Base-by-base conservation (phyloP, 2,888 invertebrate species). In the Dynastes hyllus region DNA sequence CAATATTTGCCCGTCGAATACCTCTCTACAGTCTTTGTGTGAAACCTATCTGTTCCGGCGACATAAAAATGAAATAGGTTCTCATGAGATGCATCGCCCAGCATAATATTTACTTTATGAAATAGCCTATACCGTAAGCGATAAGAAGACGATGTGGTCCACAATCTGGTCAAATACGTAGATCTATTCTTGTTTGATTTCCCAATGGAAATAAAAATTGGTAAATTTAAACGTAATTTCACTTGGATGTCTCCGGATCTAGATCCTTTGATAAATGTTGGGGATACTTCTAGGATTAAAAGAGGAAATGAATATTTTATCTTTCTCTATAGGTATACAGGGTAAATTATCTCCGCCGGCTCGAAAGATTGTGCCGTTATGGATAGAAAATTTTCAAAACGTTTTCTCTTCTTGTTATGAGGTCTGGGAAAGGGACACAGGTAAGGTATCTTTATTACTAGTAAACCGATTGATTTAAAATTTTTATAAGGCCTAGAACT, bases 1-100 rank as follows among this genome's bases (percentile, higher is more conserved):
- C 66, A 67, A 67, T 67, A 67, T 67, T 67, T 67, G 66, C 45
- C 55, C 55, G 16, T 40, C 66, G 22, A 40, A 67, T 67, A 67
- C 66, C 66, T 67, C 40, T 50, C 40, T 16, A 67, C 22, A 22
- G 16, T 58, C 55, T 67, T 67, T 22, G 37, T 67, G 40, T 40
- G 37, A 37, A 37, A 16, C 22, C 8, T 22, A 8, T 16, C 55
- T 58, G 55, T 22, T 58, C 55, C 16, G 9, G 5, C 55, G 55
- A 58, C 55, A 58, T 58, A 58, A 58, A 58, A 45, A 58, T 16
- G 16, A 58, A 58, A 22, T 58, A 58, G 22, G 55, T 58, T 58
- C 55, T 58, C 22, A 22, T 58, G 22, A 58, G 16, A 22, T 22
- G 27, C 55, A 22, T 58, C 55, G 22, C 16, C n/a, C 22, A 58